Conservation (phyloP, 2,113 vertebrate genomes). For the Carettochelys insculpta region DNA sequence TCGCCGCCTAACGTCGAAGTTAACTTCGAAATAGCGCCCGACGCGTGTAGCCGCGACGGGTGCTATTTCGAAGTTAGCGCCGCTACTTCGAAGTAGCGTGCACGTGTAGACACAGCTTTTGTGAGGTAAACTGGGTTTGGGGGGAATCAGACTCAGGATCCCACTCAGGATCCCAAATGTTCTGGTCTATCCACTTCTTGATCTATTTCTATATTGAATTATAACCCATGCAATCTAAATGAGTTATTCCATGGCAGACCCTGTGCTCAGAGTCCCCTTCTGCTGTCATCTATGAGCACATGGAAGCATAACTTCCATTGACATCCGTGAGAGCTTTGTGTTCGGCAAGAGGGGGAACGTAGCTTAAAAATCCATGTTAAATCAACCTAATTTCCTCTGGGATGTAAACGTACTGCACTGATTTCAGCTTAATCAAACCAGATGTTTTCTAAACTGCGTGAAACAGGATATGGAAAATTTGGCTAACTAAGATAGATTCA, state of each 20-base stretch:
- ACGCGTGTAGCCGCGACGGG: no score
- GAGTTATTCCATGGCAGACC: neutral
- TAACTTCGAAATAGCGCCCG: no score
- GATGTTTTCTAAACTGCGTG: constrained; percentile 61
- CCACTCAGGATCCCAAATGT: neutral
- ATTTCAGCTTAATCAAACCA: constrained; percentile 69
- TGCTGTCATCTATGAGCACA: neutral
- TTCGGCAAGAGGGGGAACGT: neutral
- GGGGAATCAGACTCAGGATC: neutral
- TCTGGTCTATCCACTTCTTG: neutral
- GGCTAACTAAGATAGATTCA: constrained; percentile 68
- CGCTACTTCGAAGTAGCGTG: no score
- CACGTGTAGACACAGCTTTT: no score
- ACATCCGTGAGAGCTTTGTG: neutral
- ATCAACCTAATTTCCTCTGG: constrained; percentile 64
- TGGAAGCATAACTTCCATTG: neutral
- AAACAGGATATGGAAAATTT: constrained; percentile 71
- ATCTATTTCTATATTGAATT: neutral
- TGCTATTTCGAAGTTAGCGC: no score
- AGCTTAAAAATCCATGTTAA: constrained; percentile 52
- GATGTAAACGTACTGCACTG: constrained; percentile 51
- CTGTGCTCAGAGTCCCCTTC: rapidly evolving
- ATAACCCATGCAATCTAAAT: neutral
- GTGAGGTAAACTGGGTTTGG: neutral
- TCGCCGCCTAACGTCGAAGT: no score